These are phyloP conservation scores for Brachypodius melanocephalos DNA, from an alignment of 2,113 vertebrate genomes.

Conservation along the genomic window DNA sequence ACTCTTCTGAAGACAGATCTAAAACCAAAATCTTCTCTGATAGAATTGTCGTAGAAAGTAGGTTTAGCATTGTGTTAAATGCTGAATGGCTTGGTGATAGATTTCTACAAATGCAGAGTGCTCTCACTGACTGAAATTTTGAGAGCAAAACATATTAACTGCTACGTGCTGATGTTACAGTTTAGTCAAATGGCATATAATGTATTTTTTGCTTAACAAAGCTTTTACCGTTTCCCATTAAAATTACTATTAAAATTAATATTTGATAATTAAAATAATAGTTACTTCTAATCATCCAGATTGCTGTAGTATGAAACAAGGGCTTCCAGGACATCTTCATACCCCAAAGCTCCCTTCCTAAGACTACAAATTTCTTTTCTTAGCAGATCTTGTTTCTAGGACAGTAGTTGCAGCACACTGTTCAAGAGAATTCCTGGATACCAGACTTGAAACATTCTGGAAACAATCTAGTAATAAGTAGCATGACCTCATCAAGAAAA, in stretches of 20 bases:
- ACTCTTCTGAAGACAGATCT: neutral
- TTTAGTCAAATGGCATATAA: neutral
- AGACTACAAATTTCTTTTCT: neutral
- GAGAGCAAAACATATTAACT: neutral
- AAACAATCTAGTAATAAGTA: neutral
- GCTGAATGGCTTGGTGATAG: neutral
- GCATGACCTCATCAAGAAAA: conserved; percentile 14
- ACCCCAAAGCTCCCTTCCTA: neutral
- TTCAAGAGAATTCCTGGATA: neutral
- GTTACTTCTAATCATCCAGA: neutral
- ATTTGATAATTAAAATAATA: neutral
- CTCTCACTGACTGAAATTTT: neutral
- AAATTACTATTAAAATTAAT: neutral
- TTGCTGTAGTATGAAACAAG: neutral
- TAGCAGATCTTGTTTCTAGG: neutral
- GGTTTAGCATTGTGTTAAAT: neutral
- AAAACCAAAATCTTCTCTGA: neutral
- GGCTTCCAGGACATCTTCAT: neutral
- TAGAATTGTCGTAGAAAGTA: neutral
- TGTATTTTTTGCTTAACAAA: neutral
- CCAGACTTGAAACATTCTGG: neutral
- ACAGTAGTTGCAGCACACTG: neutral
- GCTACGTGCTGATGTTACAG: neutral
- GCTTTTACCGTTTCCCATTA: neutral
- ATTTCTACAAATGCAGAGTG: neutral